phyloP scores from a whole-genome alignment of 2,888 invertebrate species.

The Drosophila barbarae region DNA sequence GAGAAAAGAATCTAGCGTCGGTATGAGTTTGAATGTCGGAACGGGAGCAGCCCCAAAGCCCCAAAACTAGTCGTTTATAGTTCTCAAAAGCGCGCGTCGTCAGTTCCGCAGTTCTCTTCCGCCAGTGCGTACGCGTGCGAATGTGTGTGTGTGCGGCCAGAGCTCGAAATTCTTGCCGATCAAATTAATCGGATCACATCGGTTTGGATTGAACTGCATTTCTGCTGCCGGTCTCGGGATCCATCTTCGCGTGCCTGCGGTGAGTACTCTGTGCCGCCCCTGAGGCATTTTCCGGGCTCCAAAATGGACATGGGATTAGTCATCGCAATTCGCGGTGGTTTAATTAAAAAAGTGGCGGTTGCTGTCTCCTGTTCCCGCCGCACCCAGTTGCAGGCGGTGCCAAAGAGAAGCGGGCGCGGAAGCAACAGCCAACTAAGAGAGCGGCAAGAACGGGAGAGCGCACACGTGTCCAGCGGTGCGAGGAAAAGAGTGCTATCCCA shows the following conservation, averaged over 20 bases:
- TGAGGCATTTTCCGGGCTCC: constrained; percentile 44
- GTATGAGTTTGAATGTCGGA: constrained; percentile 8
- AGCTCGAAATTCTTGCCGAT: constrained; percentile 61
- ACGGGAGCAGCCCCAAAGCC: constrained; percentile 14
- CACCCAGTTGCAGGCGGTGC: constrained; percentile 51
- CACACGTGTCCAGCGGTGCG: constrained; percentile 46
- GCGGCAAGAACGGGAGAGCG: constrained; percentile 43
- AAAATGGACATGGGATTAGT: constrained; percentile 50
- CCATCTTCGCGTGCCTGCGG: constrained; percentile 46
- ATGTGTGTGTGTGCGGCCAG: constrained; percentile 50
- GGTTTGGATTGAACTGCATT: constrained; percentile 4
- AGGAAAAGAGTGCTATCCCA: constrained; percentile 6
- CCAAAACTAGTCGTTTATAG: constrained; percentile 29
- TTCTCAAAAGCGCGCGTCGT: constrained; percentile 43
- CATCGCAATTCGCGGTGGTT: constrained; percentile 55
- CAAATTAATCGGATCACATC: constrained; percentile 5
- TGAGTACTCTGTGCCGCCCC: constrained; percentile 48
- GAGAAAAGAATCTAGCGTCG: not conserved
- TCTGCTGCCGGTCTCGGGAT: constrained; percentile 3
- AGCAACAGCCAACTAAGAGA: constrained; percentile 65
- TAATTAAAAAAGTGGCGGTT: constrained; percentile 57
- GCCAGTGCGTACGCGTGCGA: constrained; percentile 21
- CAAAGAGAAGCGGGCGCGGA: constrained; percentile 45
- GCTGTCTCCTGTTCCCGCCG: constrained; percentile 65
- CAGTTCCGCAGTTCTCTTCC: constrained; percentile 23